Percentiles rank a stretch among this genome's conserved stretches.
Evolutionary conservation across 2,113 vertebrate species (phyloP).

Genomic region (Spea multiplicata): DNA sequence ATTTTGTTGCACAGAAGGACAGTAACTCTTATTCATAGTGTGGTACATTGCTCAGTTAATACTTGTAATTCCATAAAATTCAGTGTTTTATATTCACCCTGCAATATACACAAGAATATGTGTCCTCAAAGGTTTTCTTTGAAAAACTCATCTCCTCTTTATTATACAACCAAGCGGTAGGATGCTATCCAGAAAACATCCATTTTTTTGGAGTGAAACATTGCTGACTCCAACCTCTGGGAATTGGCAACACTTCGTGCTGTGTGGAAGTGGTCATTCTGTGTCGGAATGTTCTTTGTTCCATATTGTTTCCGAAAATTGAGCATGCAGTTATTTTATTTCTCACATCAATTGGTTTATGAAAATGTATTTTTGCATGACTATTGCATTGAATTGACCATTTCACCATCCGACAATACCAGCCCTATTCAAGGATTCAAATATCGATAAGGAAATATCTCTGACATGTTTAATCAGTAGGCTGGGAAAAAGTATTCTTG

Average conservation of each 20-base stretch:
- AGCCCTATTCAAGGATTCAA: background rate
- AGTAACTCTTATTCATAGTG: constrained; percentile 26
- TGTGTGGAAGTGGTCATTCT: constrained; percentile 73
- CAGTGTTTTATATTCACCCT: background rate
- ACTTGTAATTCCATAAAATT: constrained; percentile 7
- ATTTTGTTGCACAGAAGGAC: constrained; percentile 8
- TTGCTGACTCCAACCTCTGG: constrained; percentile 80
- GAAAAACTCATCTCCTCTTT: background rate
- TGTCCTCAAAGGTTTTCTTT: background rate
- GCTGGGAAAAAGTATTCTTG: too few species aligned
- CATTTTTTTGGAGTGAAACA: constrained; percentile 42
- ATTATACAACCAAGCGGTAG: background rate
- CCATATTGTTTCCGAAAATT: constrained; percentile 16
- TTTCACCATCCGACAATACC: constrained; percentile 33
- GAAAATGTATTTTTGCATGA: constrained; percentile 70
- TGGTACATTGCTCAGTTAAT: constrained; percentile 14
- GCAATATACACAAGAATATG: background rate
- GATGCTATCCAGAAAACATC: background rate
- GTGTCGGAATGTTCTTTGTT: constrained; percentile 65
- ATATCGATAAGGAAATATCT: too few species aligned
- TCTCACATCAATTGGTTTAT: constrained; percentile 63
- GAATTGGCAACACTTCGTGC: constrained; percentile 72
- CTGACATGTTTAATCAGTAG: too few species aligned
- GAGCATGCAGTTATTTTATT: constrained; percentile 48
- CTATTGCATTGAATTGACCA: constrained; percentile 74